Evolutionary conservation across 2,888 invertebrate genomes (phyloP).

Genomic region (Hybos culiciformis): DNA sequence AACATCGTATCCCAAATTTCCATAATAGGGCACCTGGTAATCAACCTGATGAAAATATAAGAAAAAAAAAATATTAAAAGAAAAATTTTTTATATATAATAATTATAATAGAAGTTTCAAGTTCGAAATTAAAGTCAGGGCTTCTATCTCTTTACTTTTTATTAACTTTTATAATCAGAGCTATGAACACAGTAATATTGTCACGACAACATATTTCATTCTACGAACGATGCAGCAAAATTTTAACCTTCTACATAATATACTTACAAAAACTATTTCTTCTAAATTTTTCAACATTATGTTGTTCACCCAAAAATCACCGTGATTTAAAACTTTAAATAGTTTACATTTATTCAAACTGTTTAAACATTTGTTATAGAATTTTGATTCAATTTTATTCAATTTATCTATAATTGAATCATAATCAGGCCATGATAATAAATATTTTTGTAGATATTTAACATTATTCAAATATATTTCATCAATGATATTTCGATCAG

Average conservation of each 20-base stretch:
- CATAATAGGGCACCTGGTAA: slow-evolving; percentile 13
- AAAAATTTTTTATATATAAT: not conserved
- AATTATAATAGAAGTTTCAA: too few species aligned
- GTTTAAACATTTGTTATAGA: slow-evolving; percentile 1
- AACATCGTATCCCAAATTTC: slow-evolving; percentile 14
- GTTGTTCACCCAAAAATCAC: slow-evolving; percentile 38
- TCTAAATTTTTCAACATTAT: not conserved
- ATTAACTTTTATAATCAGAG: too few species aligned
- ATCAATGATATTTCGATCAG: not conserved
- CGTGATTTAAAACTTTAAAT: slow-evolving; percentile 40
- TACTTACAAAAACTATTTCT: too few species aligned
- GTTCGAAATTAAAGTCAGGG: too few species aligned
- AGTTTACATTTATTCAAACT: slow-evolving; percentile 16
- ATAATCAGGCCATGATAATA: slow-evolving; percentile 31
- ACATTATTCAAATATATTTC: not conserved
- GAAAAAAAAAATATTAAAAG: not conserved
- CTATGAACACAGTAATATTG: too few species aligned
- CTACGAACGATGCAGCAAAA: too few species aligned
- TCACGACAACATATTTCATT: too few species aligned
- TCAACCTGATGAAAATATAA: slow-evolving; percentile 13
- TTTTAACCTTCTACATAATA: too few species aligned
- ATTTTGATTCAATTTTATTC: slow-evolving; percentile 7
- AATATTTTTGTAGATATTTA: slow-evolving; percentile 12
- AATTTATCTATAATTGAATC: slow-evolving; percentile 35
- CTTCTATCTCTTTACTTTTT: too few species aligned